phyloP scores from a whole-genome alignment of 2,888 invertebrate species.

The Leptothorax acervorum region DNA sequence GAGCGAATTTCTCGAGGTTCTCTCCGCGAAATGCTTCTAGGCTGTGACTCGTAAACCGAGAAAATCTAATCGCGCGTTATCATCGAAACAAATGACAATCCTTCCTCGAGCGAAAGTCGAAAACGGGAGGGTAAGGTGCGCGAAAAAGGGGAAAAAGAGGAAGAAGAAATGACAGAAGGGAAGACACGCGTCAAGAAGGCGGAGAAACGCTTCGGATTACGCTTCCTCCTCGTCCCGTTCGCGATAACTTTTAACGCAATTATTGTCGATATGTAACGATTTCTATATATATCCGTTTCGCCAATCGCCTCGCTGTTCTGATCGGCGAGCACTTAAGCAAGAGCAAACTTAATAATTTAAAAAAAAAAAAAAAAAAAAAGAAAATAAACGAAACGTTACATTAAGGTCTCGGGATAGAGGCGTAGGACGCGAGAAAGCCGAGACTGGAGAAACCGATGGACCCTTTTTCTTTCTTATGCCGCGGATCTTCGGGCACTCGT shows the following conservation, averaged over 20 bases:
- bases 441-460: constrained; percentile 34
- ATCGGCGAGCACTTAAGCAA: background rate
- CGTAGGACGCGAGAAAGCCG: constrained; percentile 33
- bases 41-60: constrained; percentile 67
- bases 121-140: background rate
- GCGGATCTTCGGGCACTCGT: constrained; percentile 71
- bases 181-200: background rate
- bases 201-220: constrained; percentile 3
- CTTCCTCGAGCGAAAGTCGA: constrained; percentile 30
- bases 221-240: constrained; percentile 27
- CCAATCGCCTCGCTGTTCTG: background rate
- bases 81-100: constrained; percentile 58
- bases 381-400: background rate
- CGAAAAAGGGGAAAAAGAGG: background rate
- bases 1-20: constrained; percentile 40
- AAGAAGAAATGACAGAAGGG: background rate
- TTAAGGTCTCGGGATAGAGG: constrained; percentile 8
- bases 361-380: background rate
- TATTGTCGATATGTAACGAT: background rate
- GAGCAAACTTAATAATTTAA: background rate
- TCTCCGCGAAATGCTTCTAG: constrained; percentile 64
- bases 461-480: constrained; percentile 71
- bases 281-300: constrained; percentile 15
- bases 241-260: background rate
- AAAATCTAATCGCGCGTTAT: constrained; percentile 55